A percentile compares a stretch with the other conserved stretches of the same genome.
phyloP scores from a whole-genome alignment of 2,888 invertebrate species.

The Saturnia japonica region DNA sequence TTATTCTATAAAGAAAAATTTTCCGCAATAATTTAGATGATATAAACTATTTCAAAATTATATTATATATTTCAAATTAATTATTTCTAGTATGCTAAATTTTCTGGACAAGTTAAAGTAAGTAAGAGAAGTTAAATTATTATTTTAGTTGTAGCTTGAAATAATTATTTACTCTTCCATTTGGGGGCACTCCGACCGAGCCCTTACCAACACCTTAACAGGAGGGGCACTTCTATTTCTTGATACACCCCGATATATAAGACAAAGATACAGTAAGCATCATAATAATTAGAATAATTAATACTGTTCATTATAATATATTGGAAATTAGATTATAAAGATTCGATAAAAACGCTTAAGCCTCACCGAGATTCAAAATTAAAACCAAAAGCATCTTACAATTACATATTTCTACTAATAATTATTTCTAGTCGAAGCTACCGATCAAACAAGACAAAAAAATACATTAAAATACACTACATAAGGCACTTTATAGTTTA shows the following conservation, averaged over 20 bases:
- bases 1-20: no score
- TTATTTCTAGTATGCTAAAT: no score
- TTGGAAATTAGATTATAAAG: neutral
- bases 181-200: no score
- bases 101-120: no score
- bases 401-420: neutral
- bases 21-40: no score
- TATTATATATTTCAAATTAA: neutral
- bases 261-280: neutral
- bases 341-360: neutral
- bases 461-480: neutral
- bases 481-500: slow-evolving; percentile 5
- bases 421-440: neutral
- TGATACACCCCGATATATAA: neutral
- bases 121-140: no score
- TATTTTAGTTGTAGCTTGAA: no score
- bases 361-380: neutral
- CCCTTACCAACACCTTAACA: no score
- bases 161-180: no score
- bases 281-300: neutral
- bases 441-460: neutral
- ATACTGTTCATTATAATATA: neutral
- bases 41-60: no score
- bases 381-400: neutral
- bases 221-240: no score